Evolutionary conservation across 2,888 invertebrate species (phyloP), one percentile per base, ranked within the genome.

Genomic region (Conus canariensis): DNA sequence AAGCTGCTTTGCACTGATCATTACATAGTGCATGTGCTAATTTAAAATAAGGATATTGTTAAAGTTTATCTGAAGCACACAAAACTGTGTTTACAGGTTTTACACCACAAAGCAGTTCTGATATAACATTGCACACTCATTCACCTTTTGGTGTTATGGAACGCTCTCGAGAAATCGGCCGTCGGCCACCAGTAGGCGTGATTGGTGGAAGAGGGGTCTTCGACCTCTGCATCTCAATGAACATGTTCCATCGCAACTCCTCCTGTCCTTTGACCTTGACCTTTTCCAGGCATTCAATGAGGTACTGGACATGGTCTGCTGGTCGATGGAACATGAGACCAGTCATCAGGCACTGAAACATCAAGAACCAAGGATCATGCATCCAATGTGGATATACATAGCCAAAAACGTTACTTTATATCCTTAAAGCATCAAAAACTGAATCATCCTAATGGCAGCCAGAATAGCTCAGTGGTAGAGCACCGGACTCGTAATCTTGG

Each of bases 311-410:
- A 91, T 96, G 97, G 91, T 97, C 96, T 19, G 94, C 94, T n/a
- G 97, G 97, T 85, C 96, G 94, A 91, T 96, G 96, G 94, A 96
- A 97, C 95, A 97, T 97, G 90, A 97, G 92, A 7, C 97, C 97
- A 67, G 97, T 97, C 97, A 97, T 97, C 80, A 97, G 93, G 91
- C 96, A 96, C 97, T 97, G 94, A 92, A 94, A 92, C 3, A 14
- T 16, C 83, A 83, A 0, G 22, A 58, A 1, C 2, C 30, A 30
- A 30, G 30, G 30, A 30, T 30, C 1, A 30, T 30, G 2, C 30
- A 30, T 30, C 30, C 30, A 30, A 1, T 70, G 14, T 70, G 16
- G 30, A 30, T 2, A 30, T 30, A 30, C 30, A 2, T 30, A 30
- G 30, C 30, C 30, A 0, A 30, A 30, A 30, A 30, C 30, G 2